These are phyloP conservation scores for Donacobius atricapilla DNA, from an alignment of 2,113 vertebrate species.

Conservation along the genomic window DNA sequence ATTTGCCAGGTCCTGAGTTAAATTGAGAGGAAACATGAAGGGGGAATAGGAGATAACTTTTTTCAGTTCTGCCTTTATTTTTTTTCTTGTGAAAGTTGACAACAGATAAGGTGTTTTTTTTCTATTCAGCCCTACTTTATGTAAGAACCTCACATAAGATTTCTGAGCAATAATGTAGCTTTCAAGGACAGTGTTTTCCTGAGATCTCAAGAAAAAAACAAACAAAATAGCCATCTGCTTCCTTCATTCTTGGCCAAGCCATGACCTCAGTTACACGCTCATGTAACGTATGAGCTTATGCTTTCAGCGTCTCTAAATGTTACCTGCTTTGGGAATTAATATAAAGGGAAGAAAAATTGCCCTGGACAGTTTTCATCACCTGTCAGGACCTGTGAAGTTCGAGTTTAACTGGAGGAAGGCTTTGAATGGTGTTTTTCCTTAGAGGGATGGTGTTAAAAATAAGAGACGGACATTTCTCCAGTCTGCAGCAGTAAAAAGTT, in stretches of 20 bases:
- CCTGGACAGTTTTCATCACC: neutral
- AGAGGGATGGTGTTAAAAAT: neutral
- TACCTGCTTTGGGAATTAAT: neutral
- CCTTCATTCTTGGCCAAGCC: neutral
- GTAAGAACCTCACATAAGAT: neutral
- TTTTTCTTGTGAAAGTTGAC: neutral
- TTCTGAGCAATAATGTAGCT: neutral
- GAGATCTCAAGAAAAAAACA: neutral
- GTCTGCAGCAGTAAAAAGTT: neutral
- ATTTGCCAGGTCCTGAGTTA: neutral
- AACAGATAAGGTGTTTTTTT: neutral
- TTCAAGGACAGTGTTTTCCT: neutral
- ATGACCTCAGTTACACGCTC: neutral
- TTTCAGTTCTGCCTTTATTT: neutral
- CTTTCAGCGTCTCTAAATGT: neutral
- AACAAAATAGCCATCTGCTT: neutral
- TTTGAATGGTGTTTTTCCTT: neutral
- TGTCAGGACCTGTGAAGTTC: neutral
- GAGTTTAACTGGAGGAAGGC: neutral
- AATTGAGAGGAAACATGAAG: neutral
- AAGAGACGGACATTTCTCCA: neutral
- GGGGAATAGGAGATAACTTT: neutral
- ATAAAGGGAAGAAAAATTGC: neutral
- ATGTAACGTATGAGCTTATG: neutral
- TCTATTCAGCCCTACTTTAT: neutral